Evolutionary conservation across 2,888 invertebrate species (phyloP).

Genomic region (Carpatolechia fugitivella): DNA sequence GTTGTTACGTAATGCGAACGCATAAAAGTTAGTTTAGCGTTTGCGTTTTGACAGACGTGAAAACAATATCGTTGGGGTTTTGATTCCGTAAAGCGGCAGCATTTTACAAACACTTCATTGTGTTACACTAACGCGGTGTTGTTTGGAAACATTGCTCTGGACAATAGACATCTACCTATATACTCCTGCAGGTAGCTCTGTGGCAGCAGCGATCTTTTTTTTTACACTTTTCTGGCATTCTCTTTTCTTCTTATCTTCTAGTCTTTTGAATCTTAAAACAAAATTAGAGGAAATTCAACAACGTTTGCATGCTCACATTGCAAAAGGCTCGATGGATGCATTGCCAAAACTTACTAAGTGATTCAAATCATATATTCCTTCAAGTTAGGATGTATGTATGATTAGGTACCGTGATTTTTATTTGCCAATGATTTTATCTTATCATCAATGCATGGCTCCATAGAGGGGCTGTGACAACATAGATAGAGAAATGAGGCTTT

Average conservation of each 20-base stretch:
- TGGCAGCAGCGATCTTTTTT: neutral
- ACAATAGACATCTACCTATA: conserved; percentile 18
- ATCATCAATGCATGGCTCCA: too few relatives aligned
- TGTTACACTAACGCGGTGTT: conserved; percentile 29
- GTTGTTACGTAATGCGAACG: conserved; percentile 31
- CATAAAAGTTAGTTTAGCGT: conserved; percentile 11
- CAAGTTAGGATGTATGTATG: too few relatives aligned
- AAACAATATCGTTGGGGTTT: conserved; percentile 45
- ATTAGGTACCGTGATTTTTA: too few relatives aligned
- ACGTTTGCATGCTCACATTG: too few relatives aligned
- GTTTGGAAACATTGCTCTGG: conserved; percentile 21
- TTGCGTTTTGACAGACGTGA: conserved; percentile 50
- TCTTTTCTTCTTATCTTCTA: neutral
- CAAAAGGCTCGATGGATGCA: too few relatives aligned
- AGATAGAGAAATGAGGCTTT: too few relatives aligned
- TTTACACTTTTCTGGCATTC: neutral
- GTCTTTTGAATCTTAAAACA: neutral
- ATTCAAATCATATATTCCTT: too few relatives aligned
- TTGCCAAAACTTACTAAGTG: too few relatives aligned
- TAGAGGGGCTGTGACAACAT: too few relatives aligned
- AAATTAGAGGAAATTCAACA: too few relatives aligned
- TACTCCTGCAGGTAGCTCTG: neutral
- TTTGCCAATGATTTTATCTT: too few relatives aligned
- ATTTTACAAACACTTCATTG: conserved; percentile 51
- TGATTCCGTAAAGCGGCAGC: conserved; percentile 33